phyloP scores from a whole-genome alignment of 2,797 vertebrate genomes.

The Mastacembelus armatus region DNA sequence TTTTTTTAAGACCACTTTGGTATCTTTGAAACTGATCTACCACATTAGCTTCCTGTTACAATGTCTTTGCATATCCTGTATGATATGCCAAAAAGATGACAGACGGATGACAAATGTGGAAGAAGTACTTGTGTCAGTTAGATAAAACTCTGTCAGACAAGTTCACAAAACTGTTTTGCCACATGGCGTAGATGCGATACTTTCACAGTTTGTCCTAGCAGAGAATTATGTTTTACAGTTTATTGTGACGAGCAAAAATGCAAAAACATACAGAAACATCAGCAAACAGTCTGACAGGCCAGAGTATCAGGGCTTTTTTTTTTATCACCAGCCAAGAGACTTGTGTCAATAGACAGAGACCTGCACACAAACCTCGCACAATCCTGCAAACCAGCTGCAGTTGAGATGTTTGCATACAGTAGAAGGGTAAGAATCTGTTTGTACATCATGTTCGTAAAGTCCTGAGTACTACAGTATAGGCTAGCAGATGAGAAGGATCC shows the following conservation, averaged over 20 bases:
- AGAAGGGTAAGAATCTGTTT: constrained; percentile 74
- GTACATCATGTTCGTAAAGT: constrained; percentile 56
- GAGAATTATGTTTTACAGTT: constrained; percentile 41
- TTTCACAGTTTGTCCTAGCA: background rate
- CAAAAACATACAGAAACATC: constrained; percentile 32
- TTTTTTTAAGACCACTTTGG: background rate
- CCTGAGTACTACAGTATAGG: constrained; percentile 42
- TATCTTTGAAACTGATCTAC: too few relatives aligned
- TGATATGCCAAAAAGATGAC: background rate
- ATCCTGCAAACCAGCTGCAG: constrained; percentile 87
- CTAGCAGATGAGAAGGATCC: constrained; percentile 22
- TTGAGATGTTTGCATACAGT: constrained; percentile 72
- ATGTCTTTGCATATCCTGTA: background rate
- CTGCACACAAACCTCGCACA: constrained; percentile 67
- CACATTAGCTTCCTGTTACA: background rate
- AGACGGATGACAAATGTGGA: background rate
- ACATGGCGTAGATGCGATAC: background rate
- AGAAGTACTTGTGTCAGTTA: background rate
- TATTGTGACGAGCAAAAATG: constrained; percentile 65
- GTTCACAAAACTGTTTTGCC: background rate
- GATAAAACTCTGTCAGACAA: background rate
- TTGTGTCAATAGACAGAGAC: constrained; percentile 69
- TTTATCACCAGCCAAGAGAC: constrained; percentile 65
- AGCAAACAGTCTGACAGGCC: constrained; percentile 25
- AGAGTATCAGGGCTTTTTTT: constrained; percentile 30